These are phyloP conservation scores for Drosophila simulans DNA, from an alignment of 1,140 invertebrate species.

Conservation along the genomic window DNA sequence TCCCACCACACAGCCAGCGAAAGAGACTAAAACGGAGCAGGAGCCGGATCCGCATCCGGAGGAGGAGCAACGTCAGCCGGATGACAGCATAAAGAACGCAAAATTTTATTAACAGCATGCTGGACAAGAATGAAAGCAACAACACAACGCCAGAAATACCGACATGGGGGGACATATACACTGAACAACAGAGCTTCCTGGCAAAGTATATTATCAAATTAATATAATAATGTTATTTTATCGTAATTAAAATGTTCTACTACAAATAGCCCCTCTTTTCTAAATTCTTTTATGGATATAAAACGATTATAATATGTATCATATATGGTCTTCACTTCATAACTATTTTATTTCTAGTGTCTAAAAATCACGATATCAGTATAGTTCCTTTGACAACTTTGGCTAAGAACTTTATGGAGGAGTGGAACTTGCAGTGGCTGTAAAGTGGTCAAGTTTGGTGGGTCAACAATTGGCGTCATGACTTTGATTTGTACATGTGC, in stretches of 20 bases:
- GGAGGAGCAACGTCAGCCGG: slow-evolving; percentile 24
- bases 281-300: too few relatives aligned
- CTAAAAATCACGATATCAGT: slow-evolving; percentile 35
- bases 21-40: slow-evolving; percentile 9
- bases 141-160: slow-evolving; percentile 33
- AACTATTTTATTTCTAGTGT: slow-evolving; percentile 1
- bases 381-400: slow-evolving; percentile 40
- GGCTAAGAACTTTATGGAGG: slow-evolving; percentile 42
- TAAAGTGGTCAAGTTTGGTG: slow-evolving; percentile 60
- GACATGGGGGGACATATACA: slow-evolving; percentile 21
- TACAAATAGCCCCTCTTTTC: too few relatives aligned
- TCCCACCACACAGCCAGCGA: slow-evolving; percentile 64
- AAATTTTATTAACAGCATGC: slow-evolving; percentile 83
- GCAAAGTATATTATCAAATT: background rate
- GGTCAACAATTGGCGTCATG: slow-evolving; percentile 69
- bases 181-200: background rate
- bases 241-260: too few relatives aligned
- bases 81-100: slow-evolving; percentile 73
- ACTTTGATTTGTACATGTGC: slow-evolving; percentile 74
- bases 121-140: slow-evolving; percentile 74
- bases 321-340: background rate
- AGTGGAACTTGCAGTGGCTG: slow-evolving; percentile 33
- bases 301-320: background rate
- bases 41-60: background rate
- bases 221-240: too few relatives aligned